Percentiles rank a stretch among this genome's conserved stretches.
These are phyloP conservation scores for Lampris megalopsis DNA, from an alignment of 2,113 vertebrate species.

Conservation along the genomic window DNA sequence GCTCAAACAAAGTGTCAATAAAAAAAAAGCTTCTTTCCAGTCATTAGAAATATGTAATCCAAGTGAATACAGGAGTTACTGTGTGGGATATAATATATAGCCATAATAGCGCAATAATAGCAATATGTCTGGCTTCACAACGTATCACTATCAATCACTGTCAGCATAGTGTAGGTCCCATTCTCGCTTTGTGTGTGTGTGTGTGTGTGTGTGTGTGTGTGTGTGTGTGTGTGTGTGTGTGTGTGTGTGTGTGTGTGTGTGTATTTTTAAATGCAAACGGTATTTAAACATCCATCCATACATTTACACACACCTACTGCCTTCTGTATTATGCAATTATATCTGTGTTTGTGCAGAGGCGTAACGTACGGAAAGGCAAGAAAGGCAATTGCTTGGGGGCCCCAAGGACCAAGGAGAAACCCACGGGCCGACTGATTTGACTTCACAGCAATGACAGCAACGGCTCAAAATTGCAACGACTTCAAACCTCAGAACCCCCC, in stretches of 20 bases:
- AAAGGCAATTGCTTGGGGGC: too few species aligned
- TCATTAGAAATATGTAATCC: constrained; percentile 16
- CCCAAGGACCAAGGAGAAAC: too few species aligned
- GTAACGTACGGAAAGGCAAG: too few species aligned
- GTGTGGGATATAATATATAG: constrained; percentile 9
- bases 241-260: constrained; percentile 2
- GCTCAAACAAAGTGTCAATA: neutral
- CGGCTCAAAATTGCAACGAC: too few species aligned
- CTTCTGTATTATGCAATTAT: neutral
- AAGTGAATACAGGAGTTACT: constrained; percentile 9
- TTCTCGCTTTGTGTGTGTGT: constrained; percentile 31
- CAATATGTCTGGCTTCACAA: constrained; percentile 41
- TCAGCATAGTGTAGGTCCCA: constrained; percentile 19
- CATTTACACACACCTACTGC: constrained; percentile 4
- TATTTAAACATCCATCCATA: too few species aligned
- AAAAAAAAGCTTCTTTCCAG: neutral
- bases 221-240: neutral
- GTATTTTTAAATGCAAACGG: too few species aligned
- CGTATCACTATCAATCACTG: constrained; percentile 54
- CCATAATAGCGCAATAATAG: constrained; percentile 21
- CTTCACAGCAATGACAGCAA: too few species aligned
- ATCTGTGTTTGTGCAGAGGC: too few species aligned
- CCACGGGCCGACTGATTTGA: too few species aligned
- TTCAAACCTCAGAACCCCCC: too few species aligned
- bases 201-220: neutral